A percentile compares a stretch with the other conserved stretches of the same genome.
Conservation (phyloP, 2,888 invertebrate genomes). For the Empis livida region DNA sequence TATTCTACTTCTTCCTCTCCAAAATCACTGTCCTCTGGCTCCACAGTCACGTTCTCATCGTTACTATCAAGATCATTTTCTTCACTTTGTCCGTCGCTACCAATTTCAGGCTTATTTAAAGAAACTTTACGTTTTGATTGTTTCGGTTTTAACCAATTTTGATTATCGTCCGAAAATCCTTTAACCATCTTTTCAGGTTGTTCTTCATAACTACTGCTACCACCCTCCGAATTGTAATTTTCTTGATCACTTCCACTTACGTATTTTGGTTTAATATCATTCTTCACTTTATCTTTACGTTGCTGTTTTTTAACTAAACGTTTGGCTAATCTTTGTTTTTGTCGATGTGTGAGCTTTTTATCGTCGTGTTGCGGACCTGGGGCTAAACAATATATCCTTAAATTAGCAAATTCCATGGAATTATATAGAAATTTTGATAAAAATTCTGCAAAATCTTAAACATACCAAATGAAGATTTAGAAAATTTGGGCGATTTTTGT, state of each 20-base stretch:
- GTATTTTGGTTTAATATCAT: slow-evolving; percentile 19
- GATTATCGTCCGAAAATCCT: slow-evolving; percentile 60
- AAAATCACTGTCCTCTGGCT: slow-evolving; percentile 10
- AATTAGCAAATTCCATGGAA: neutral
- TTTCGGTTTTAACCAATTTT: slow-evolving; percentile 55
- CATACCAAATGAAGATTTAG: slow-evolving; percentile 29
- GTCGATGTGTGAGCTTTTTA: slow-evolving; percentile 53
- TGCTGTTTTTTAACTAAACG: slow-evolving; percentile 41
- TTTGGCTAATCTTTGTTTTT: slow-evolving; percentile 53
- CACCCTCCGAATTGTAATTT: slow-evolving; percentile 18
- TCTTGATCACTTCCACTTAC: slow-evolving; percentile 27
- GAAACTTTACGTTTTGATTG: slow-evolving; percentile 20
- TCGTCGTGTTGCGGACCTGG: slow-evolving; percentile 36
- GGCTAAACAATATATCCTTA: slow-evolving; percentile 1
- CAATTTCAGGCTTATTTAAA: slow-evolving; percentile 17
- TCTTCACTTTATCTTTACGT: slow-evolving; percentile 23
- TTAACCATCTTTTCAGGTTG: slow-evolving; percentile 13
- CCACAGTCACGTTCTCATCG: no score
- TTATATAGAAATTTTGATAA: no score
- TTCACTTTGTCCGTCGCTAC: slow-evolving; percentile 20
- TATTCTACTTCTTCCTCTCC: slow-evolving; percentile 20
- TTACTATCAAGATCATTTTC: slow-evolving; percentile 23
- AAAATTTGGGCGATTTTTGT: slow-evolving; percentile 59
- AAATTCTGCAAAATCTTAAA: no score
- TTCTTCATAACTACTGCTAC: slow-evolving; percentile 9